These are phyloP conservation scores for Polydesmus complanatus DNA, from an alignment of 2,888 invertebrate species.

Conservation along the genomic window DNA sequence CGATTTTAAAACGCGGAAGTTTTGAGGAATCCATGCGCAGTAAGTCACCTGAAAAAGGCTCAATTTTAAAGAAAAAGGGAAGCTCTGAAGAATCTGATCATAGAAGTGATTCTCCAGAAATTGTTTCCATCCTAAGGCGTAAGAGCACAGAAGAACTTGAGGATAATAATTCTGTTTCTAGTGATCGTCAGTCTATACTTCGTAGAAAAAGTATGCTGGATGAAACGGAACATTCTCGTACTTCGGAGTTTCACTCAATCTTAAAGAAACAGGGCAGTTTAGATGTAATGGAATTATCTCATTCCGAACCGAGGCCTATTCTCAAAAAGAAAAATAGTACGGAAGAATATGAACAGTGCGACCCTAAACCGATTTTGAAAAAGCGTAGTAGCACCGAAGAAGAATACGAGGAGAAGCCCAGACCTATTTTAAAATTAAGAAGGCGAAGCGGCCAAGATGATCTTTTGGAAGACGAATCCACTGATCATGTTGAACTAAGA, in stretches of 20 bases:
- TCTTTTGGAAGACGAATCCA: background rate
- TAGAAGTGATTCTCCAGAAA: constrained; percentile 9
- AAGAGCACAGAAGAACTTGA: constrained; percentile 15
- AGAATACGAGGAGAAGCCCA: constrained; percentile 41
- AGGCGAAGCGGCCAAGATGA: constrained; percentile 15
- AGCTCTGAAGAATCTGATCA: constrained; percentile 16
- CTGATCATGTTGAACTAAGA: background rate
- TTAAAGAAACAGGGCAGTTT: constrained; percentile 41
- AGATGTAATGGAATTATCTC: constrained; percentile 28
- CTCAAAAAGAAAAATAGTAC: constrained; percentile 67
- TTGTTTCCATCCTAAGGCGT: constrained; percentile 15
- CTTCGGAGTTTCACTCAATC: constrained; percentile 41
- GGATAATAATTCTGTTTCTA: background rate
- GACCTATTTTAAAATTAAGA: constrained; percentile 27
- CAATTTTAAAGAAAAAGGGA: constrained; percentile 15
- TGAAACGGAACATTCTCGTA: background rate
- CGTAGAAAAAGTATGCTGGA: constrained; percentile 4
- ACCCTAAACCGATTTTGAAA: constrained; percentile 58
- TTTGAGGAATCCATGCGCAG: constrained; percentile 7
- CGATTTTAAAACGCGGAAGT: constrained; percentile 13
- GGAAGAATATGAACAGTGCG: constrained; percentile 41
- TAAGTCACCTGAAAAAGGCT: constrained; percentile 9
- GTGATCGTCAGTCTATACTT: constrained; percentile 11
- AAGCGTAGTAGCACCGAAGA: constrained; percentile 68
- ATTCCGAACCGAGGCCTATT: constrained; percentile 49